Base-by-base conservation (phyloP, 2,113 vertebrate species). In the Tenebrosternarchus preto region DNA sequence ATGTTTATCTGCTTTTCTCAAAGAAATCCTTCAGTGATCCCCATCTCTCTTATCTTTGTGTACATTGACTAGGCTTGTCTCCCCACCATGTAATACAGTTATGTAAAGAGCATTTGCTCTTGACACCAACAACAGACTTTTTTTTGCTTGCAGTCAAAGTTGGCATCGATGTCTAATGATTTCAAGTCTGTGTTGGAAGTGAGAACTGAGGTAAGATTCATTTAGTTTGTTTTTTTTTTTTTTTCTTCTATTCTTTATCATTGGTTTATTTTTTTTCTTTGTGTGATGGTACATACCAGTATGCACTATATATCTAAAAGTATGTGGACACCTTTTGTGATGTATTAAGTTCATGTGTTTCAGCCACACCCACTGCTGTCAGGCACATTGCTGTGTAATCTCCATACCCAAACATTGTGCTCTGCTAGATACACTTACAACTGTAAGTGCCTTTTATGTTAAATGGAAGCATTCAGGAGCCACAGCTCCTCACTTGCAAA, bases 101-200 rank as follows among this genome's bases (percentile, higher is more conserved):
- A 20, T 24, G 68, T 72, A 50, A 33, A 60, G 73, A 61, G 61
- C 63, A 36, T 63, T 72, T 76, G 15, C 63, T 61, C 33, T 5
- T 33, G 9, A n/a, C 27, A 27, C 39, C n/a, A 43, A n/a, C 17
- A 74, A 74, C 17, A 55, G 16, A 68, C 15, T 31, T 88, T 82
- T 70, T 73, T 31, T 11, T 82, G 19, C 20, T 90, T 88, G 70
- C 89, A 98, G 96, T 98, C 96, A 6, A 96, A 96, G 87, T 85
- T 98, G 87, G 96, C 96, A 8, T 95, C 94, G 1, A 98, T 98
- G 95, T 98, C 96, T 75, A 98, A 97, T 66, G 95, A 97, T 89
- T 98, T 98, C 89, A 98, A 98, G 85, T 96, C 96, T 0, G 96
- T 98, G 72, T 88, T 98, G 73, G 96, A 98, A 92, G 95, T 98